Evolutionary conservation across 53 echinoderm and acorn worm genomes (phyloP).

Genomic region (Paracentrotus lividus): DNA sequence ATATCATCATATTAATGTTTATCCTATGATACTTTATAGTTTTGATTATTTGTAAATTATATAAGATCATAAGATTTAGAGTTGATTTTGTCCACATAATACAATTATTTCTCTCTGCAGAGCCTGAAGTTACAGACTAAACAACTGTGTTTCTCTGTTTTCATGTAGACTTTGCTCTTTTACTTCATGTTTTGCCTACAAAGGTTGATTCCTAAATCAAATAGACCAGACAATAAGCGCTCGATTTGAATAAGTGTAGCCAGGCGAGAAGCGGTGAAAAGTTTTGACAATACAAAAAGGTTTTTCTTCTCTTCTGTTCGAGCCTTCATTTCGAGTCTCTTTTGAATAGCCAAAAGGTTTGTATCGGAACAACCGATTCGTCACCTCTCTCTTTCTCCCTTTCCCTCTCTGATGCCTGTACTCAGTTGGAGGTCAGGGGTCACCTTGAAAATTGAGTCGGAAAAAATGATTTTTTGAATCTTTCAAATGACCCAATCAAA

Average conservation of each 20-base stretch:
- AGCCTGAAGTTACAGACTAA: not conserved
- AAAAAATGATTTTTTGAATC: constrained; percentile 12
- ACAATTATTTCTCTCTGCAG: not conserved
- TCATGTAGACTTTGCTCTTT: constrained; percentile 57
- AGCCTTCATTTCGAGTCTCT: not conserved
- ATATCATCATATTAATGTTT: not conserved
- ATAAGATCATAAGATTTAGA: not conserved
- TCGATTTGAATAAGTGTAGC: constrained; percentile 45
- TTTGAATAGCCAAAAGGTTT: not conserved
- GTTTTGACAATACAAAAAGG: not conserved
- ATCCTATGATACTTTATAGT: not conserved
- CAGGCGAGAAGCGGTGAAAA: not conserved
- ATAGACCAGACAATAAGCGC: constrained; percentile 46
- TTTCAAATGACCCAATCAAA: constrained; percentile 46
- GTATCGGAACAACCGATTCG: constrained; percentile 2
- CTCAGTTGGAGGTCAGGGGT: not conserved
- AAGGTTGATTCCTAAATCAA: constrained; percentile 41
- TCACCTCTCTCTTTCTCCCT: not conserved
- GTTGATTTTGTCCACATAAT: not conserved
- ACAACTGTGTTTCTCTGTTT: not conserved
- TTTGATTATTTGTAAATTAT: not conserved
- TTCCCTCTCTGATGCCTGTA: not conserved
- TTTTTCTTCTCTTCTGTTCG: not conserved
- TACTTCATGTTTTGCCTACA: constrained; percentile 55
- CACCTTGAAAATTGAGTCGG: not conserved